These are phyloP conservation scores for Nemotelus pantherinus DNA, from an alignment of 2,888 invertebrate genomes.

Conservation along the genomic window DNA sequence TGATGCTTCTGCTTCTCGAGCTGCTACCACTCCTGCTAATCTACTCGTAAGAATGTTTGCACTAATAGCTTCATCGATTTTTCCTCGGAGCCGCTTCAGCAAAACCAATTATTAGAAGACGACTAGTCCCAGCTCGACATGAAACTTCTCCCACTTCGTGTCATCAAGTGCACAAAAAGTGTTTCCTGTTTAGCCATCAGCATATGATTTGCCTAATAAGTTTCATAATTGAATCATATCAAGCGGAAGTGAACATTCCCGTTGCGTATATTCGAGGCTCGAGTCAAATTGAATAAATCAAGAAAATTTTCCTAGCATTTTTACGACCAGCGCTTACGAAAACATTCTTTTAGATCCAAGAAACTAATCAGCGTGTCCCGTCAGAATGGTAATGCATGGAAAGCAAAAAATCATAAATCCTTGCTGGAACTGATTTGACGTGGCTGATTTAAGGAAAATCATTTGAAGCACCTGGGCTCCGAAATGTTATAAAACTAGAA, in stretches of 20 bases:
- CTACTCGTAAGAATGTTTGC: conserved; percentile 25
- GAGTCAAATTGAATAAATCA: conserved; percentile 22
- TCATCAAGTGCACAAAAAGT: background rate
- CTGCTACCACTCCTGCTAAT: conserved; percentile 14
- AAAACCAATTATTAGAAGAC: conserved; percentile 20
- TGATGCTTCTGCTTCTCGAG: background rate
- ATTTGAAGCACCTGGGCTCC: no score
- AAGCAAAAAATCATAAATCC: no score
- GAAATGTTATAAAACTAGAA: no score
- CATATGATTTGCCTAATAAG: conserved; percentile 32
- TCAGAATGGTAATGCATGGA: no score
- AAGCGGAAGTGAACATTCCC: background rate
- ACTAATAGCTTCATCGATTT: conserved; percentile 39
- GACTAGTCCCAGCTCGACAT: background rate
- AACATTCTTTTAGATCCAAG: background rate
- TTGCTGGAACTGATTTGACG: no score
- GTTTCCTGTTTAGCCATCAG: background rate
- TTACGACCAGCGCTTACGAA: conserved; percentile 9
- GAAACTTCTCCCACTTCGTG: background rate
- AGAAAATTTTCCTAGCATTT: background rate
- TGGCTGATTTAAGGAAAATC: no score
- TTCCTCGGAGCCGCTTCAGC: background rate
- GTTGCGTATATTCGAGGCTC: background rate
- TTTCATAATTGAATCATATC: conserved; percentile 31
- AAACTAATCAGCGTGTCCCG: no score